Base-by-base conservation (phyloP, 2,797 vertebrate genomes). In the Leptatherina wallacei region DNA sequence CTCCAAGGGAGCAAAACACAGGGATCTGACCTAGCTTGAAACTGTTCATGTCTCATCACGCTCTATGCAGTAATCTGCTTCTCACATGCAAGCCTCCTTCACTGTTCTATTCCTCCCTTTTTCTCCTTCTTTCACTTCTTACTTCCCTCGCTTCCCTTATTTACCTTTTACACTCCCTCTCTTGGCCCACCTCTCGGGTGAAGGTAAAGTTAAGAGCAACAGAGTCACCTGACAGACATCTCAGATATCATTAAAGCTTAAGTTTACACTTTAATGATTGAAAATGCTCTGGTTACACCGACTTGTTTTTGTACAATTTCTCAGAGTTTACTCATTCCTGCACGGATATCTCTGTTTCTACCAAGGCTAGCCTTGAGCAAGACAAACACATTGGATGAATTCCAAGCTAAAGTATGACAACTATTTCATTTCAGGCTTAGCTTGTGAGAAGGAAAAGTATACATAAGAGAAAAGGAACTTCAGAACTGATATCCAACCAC, bases 1-100 rank as follows among this genome's bases (percentile, higher is more conserved):
- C 14, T 71, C 71, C 57, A 73, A 24, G 20, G 66, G 71, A 74
- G 38, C 27, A 74, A 81, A 81, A 82, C 64, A 65, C 62, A 33
- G 55, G 33, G 52, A 81, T 77, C 22, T 69, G 80, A 73, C 81
- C 35, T 29, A 62, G 67, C 69, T 69, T 59, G 80, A 82, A 76
- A 73, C 72, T 58, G 61, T 77, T 93, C 91, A 78, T 91, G 93
- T 91, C 90, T 76, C 71, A 84, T 93, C 94, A 93, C 63, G 92
- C 88, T 90, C 54, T 70, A 81, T 81, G 66, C 69, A 76, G 67
- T 91, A 89, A 93, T 91, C 89, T 90, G 80, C 77, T 76, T 85
- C 88, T 91, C 88, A 90, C 85, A 91, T 91, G 91, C 82, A 88
- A 79, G 78, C 72, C 83, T 90, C 70, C 3, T 84, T 82, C 85